Percentiles rank a stretch among this genome's conserved stretches.
phyloP scores from a whole-genome alignment of 2,797 vertebrate species.

The Chloroceryle amazona region DNA sequence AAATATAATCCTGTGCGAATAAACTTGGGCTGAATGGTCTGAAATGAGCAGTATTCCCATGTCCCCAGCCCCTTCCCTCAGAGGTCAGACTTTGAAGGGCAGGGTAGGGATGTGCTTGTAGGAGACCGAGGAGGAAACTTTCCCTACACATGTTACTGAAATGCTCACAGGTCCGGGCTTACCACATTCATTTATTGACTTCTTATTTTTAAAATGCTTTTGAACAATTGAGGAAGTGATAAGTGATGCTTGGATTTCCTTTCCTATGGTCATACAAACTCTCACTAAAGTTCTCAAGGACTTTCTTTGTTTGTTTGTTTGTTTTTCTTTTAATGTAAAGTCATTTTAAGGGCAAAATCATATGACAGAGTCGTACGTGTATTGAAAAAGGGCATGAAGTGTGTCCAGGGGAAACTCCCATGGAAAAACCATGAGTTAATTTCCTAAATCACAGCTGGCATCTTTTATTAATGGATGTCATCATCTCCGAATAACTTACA shows the following conservation, averaged over 20 bases:
- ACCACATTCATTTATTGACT: neutral
- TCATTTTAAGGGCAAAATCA: neutral
- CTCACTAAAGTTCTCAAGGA: neutral
- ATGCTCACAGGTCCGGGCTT: neutral
- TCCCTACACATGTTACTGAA: neutral
- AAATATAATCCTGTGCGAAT: neutral
- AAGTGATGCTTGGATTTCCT: neutral
- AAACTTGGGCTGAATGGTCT: neutral
- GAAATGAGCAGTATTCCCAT: neutral
- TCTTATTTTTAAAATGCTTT: neutral
- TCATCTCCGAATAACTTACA: neutral
- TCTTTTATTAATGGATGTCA: neutral
- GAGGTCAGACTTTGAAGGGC: neutral
- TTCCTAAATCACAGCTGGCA: neutral
- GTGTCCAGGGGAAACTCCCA: conserved; percentile 7
- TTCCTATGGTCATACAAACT: neutral
- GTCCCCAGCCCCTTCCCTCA: too few species aligned
- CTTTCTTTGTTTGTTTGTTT: too few species aligned
- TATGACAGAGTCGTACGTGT: neutral
- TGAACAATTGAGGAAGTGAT: neutral
- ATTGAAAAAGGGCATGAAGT: neutral
- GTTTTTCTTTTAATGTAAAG: neutral
- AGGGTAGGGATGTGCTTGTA: neutral
- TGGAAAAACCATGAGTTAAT: neutral
- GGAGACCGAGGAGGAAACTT: neutral